These are phyloP conservation scores for Notothenia coriiceps DNA, from an alignment of 2,113 vertebrate species.

Conservation along the genomic window DNA sequence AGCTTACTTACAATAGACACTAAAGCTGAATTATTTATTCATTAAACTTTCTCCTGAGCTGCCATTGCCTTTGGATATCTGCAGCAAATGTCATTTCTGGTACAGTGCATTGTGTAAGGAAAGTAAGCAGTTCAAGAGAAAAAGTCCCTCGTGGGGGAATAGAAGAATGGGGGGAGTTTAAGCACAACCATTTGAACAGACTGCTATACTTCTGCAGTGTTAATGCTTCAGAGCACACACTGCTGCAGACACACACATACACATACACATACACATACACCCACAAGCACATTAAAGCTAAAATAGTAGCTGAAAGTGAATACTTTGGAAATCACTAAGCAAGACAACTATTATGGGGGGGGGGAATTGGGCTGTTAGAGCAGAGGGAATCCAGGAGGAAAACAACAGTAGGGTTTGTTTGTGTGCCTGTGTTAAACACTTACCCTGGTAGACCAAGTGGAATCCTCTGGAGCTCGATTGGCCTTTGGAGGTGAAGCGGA, in stretches of 20 bases:
- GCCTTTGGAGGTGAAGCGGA: slow-evolving; percentile 95
- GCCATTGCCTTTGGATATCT: slow-evolving; percentile 46
- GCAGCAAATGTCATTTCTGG: slow-evolving; percentile 38
- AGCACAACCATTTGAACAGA: slow-evolving; percentile 43
- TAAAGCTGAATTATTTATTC: slow-evolving; percentile 43
- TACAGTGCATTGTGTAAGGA: slow-evolving; percentile 45
- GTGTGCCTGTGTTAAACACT: slow-evolving; percentile 20
- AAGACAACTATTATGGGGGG: slow-evolving; percentile 49
- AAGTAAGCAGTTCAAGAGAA: slow-evolving; percentile 39
- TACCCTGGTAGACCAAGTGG: slow-evolving; percentile 98
- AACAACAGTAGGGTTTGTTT: neutral
- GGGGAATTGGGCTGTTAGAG: slow-evolving; percentile 19
- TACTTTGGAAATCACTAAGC: slow-evolving; percentile 29
- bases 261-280: slow-evolving; percentile 1
- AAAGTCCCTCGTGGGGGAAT: slow-evolving; percentile 6
- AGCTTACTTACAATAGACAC: slow-evolving; percentile 15
- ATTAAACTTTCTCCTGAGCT: slow-evolving; percentile 38
- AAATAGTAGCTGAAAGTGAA: slow-evolving; percentile 44
- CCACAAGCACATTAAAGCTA: neutral
- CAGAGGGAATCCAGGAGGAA: slow-evolving; percentile 22
- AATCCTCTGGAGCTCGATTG: slow-evolving; percentile 95
- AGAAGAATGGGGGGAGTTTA: slow-evolving; percentile 15
- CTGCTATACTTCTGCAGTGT: slow-evolving; percentile 33
- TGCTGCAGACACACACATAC: slow-evolving; percentile 11
- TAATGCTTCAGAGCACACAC: slow-evolving; percentile 22